These are phyloP conservation scores for Glareola pratincola DNA, from an alignment of 2,113 vertebrate genomes.

Conservation along the genomic window DNA sequence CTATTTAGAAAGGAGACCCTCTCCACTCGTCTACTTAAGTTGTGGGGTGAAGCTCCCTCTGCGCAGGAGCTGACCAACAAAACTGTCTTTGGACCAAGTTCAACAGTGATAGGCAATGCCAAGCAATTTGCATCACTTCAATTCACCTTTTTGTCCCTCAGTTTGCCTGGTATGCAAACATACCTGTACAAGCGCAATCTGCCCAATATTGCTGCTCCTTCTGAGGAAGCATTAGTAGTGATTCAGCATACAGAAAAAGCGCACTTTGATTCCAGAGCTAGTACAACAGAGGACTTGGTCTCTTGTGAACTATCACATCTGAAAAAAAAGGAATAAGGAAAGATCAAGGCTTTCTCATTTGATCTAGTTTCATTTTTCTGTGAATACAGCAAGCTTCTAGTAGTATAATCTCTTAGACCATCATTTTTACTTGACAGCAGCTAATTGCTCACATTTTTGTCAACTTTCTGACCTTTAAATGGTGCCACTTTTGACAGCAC, in stretches of 20 bases:
- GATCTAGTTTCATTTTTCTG: neutral
- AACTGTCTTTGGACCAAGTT: neutral
- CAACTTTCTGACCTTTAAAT: constrained; percentile 13
- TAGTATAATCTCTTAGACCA: neutral
- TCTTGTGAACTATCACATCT: neutral
- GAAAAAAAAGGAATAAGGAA: neutral
- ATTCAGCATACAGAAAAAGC: neutral
- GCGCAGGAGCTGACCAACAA: neutral
- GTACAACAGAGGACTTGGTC: neutral
- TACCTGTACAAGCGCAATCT: neutral
- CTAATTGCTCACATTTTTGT: constrained; percentile 35
- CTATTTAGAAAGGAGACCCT: neutral
- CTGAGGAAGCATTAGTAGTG: neutral
- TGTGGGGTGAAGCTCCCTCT: neutral
- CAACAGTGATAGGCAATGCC: neutral
- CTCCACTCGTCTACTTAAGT: neutral
- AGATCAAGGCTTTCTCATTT: neutral
- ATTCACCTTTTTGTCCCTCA: neutral
- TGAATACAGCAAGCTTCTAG: neutral
- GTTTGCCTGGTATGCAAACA: neutral
- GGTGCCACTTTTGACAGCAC: neutral
- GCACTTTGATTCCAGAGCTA: neutral
- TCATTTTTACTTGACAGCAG: neutral
- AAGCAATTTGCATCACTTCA: neutral
- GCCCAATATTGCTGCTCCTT: neutral